Evolutionary conservation across 2,113 vertebrate species (phyloP).

Genomic region (Varanus salvator): DNA sequence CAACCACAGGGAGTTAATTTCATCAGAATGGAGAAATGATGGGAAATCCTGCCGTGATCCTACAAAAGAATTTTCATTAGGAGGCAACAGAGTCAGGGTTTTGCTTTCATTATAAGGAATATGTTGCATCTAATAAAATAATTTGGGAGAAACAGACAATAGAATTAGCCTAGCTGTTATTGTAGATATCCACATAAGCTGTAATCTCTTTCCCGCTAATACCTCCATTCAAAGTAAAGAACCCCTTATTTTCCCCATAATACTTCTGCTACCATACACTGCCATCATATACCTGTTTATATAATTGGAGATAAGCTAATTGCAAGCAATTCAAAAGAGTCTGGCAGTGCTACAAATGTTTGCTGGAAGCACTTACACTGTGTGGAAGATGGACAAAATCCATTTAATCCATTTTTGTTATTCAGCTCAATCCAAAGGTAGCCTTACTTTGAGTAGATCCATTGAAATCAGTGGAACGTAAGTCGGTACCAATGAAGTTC

Average conservation of each 20-base stretch:
- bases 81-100: constrained; percentile 73
- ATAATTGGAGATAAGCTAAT: constrained; percentile 75
- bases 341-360: constrained; percentile 62
- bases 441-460: neutral
- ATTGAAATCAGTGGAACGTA: neutral
- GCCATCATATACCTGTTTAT: constrained; percentile 69
- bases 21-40: constrained; percentile 78
- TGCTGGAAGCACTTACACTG: constrained; percentile 32
- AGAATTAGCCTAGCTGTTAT: constrained; percentile 72
- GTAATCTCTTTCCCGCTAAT: constrained; percentile 73
- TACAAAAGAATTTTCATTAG: constrained; percentile 83
- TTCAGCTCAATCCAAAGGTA: too few relatives aligned
- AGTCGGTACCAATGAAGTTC: too few relatives aligned
- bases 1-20: constrained; percentile 82
- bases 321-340: constrained; percentile 70
- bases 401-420: neutral
- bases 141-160: constrained; percentile 77
- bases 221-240: constrained; percentile 70
- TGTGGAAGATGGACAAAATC: constrained; percentile 44
- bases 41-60: constrained; percentile 78
- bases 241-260: constrained; percentile 73
- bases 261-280: constrained; percentile 53
- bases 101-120: constrained; percentile 80
- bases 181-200: constrained; percentile 70
- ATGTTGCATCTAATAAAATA: constrained; percentile 80